Percentiles rank a stretch among this genome's conserved stretches.
These are phyloP conservation scores for Epirrita christyi DNA, from an alignment of 2,888 invertebrate species.

Conservation along the genomic window DNA sequence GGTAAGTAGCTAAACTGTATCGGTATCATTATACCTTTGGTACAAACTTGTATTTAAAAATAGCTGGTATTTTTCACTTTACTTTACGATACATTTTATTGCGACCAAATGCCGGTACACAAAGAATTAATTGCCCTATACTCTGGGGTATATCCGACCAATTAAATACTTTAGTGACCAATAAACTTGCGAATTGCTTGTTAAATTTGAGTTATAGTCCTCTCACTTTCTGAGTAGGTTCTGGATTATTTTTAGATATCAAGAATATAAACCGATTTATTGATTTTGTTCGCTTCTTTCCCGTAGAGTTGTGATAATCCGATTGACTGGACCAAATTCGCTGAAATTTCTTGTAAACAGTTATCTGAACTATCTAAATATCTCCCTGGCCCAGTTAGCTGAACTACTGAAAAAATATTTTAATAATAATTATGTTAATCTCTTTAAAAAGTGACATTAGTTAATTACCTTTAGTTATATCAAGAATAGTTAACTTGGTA, in stretches of 20 bases:
- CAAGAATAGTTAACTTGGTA: too few species aligned
- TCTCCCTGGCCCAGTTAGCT: too few species aligned
- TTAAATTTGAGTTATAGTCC: conserved; percentile 58
- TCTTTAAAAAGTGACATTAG: too few species aligned
- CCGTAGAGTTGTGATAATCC: too few species aligned
- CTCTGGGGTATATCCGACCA: conserved; percentile 56
- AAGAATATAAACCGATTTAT: too few species aligned
- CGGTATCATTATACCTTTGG: not conserved
- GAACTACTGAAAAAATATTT: too few species aligned
- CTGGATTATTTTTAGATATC: conserved; percentile 36
- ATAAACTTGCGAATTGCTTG: conserved; percentile 63
- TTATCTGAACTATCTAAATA: too few species aligned
- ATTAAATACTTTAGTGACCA: conserved; percentile 65
- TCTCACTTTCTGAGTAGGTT: conserved; percentile 42
- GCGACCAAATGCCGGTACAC: conserved; percentile 43
- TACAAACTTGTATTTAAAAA: conserved; percentile 28
- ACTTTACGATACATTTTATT: conserved; percentile 50
- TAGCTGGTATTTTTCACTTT: conserved; percentile 42
- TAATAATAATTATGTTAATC: too few species aligned
- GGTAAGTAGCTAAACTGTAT: not conserved
- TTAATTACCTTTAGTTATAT: too few species aligned
- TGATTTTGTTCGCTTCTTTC: too few species aligned
- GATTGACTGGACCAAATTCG: too few species aligned
- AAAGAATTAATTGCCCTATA: conserved; percentile 60
- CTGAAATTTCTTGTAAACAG: too few species aligned